A percentile compares a stretch with the other conserved stretches of the same genome.
Conservation (phyloP, 1,140 invertebrate genomes). For the Bombus confusus region DNA sequence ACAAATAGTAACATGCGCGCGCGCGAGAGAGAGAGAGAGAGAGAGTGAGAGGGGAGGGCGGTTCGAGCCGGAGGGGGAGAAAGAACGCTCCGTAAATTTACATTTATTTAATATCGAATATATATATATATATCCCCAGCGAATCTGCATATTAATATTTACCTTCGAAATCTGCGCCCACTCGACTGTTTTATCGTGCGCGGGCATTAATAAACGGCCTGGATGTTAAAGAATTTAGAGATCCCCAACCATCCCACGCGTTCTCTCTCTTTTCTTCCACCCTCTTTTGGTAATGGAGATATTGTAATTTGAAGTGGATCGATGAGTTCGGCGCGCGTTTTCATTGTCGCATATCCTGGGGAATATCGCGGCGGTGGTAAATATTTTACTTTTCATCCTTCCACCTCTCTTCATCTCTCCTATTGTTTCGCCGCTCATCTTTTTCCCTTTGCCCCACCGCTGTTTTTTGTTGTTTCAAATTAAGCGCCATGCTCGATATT, state of each 20-base stretch:
- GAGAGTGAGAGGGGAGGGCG: not conserved
- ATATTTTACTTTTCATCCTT: constrained; percentile 6
- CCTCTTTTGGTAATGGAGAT: constrained; percentile 38
- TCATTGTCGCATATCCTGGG: constrained; percentile 12
- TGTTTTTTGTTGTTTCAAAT: constrained; percentile 3
- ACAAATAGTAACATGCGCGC: constrained; percentile 3
- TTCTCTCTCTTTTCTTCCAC: not conserved
- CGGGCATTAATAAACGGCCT: constrained; percentile 21
- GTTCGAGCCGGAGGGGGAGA: no score
- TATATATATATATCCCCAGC: not conserved
- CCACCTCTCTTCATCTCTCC: no score
- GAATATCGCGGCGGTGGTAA: constrained; percentile 15
- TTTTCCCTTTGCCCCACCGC: no score
- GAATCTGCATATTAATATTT: constrained; percentile 53
- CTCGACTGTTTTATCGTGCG: constrained; percentile 35
- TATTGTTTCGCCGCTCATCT: not conserved
- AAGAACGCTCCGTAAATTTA: constrained; percentile 34
- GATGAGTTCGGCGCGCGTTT: constrained; percentile 1
- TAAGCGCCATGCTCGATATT: not conserved
- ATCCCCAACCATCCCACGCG: not conserved
- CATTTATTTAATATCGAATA: constrained; percentile 53
- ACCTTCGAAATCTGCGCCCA: constrained; percentile 18
- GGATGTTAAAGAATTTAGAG: constrained; percentile 40
- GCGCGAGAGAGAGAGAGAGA: not conserved
- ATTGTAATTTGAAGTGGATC: constrained; percentile 33